These are phyloP conservation scores for Drosophila pallidifrons DNA, from an alignment of 1,140 invertebrate genomes.

Conservation along the genomic window DNA sequence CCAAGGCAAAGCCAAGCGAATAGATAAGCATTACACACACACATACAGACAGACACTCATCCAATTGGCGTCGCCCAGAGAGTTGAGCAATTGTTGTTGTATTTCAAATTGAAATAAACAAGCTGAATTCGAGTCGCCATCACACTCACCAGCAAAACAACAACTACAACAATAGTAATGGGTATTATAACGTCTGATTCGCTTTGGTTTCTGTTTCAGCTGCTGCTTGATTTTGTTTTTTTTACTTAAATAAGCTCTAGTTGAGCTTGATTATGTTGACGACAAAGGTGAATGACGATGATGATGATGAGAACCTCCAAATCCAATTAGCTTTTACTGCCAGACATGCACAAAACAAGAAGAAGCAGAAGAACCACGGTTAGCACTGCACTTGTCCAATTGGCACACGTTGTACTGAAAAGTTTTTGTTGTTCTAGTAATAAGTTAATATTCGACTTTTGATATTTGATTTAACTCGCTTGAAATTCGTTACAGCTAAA, in stretches of 20 bases:
- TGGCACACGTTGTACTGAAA: background rate
- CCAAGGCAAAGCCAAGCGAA: background rate
- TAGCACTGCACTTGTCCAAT: slow-evolving; percentile 4
- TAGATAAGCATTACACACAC: background rate
- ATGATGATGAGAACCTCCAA: slow-evolving; percentile 40
- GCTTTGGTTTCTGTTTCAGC: no score
- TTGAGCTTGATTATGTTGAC: slow-evolving; percentile 6
- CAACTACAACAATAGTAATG: slow-evolving; percentile 15
- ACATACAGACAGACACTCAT: background rate
- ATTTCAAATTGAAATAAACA: slow-evolving; percentile 52
- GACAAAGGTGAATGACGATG: slow-evolving; percentile 15
- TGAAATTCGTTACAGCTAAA: slow-evolving; percentile 4
- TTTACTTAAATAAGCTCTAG: slow-evolving; percentile 22
- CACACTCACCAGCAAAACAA: slow-evolving; percentile 17
- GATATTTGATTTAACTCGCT: background rate
- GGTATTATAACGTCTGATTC: slow-evolving; percentile 6
- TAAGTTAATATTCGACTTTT: background rate
- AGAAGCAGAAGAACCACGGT: background rate
- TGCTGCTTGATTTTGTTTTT: background rate
- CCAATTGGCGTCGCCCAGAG: slow-evolving; percentile 11
- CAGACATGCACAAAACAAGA: slow-evolving; percentile 16
- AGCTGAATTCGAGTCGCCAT: slow-evolving; percentile 33
- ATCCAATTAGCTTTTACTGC: slow-evolving; percentile 55
- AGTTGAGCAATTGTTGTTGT: slow-evolving; percentile 30
- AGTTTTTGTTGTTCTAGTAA: background rate